Percentiles rank a stretch among this genome's conserved stretches.
Conservation (phyloP, 2,888 invertebrate species). For the Acleris literana region DNA sequence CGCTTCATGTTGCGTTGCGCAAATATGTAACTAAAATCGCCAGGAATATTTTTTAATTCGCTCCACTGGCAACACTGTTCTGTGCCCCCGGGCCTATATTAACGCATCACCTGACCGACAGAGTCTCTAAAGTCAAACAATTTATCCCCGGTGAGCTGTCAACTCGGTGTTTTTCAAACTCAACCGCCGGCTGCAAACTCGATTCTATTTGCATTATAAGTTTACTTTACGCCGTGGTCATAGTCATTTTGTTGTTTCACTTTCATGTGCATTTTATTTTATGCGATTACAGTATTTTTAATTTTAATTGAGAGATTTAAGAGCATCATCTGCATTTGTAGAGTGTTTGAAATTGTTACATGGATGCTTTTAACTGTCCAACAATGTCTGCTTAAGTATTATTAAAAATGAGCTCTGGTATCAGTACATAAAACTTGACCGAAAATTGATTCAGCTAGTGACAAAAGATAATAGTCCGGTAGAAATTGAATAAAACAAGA, state of each 20-base stretch:
- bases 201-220: conserved; percentile 47
- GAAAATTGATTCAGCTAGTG: conserved; percentile 40
- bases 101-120: conserved; percentile 61
- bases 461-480: conserved; percentile 68
- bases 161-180: conserved; percentile 58
- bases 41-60: not conserved
- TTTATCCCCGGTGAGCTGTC: conserved; percentile 61
- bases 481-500: conserved; percentile 73
- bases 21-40: conserved; percentile 8
- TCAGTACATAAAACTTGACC: too few species aligned
- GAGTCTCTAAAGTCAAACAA: conserved; percentile 70
- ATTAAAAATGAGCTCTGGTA: too few species aligned
- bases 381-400: too few species aligned
- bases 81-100: conserved; percentile 52
- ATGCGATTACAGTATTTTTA: too few species aligned
- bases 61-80: not conserved
- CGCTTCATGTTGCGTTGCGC: not conserved
- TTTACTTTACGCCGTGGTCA: conserved; percentile 32
- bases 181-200: conserved; percentile 47
- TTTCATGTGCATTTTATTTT: not conserved
- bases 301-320: too few species aligned
- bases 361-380: too few species aligned
- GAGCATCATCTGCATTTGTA: too few species aligned
- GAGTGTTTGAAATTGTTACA: too few species aligned
- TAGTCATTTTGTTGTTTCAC: not conserved